These are phyloP conservation scores for Cataglyphis altisquamis DNA, from an alignment of 2,888 invertebrate genomes.

Conservation along the genomic window DNA sequence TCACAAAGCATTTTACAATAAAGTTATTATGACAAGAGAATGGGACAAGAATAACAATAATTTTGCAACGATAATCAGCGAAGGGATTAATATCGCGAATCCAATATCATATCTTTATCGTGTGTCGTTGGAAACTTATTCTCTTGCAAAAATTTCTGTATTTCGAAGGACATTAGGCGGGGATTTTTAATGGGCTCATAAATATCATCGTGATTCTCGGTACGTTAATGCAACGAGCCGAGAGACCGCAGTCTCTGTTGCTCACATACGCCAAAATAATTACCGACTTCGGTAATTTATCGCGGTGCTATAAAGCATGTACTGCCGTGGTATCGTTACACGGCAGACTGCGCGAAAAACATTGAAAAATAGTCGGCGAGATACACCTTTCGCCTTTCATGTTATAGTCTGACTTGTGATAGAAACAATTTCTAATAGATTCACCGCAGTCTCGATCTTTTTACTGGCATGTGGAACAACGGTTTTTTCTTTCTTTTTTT, in stretches of 20 bases:
- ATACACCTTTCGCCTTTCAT: constrained; percentile 5
- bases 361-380: constrained; percentile 5
- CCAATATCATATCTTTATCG: constrained; percentile 28
- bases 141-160: constrained; percentile 21
- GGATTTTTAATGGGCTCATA: constrained; percentile 49
- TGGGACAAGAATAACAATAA: background rate
- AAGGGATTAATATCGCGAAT: constrained; percentile 16
- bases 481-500: background rate
- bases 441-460: constrained; percentile 1
- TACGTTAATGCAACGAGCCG: constrained; percentile 14
- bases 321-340: constrained; percentile 15
- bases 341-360: background rate
- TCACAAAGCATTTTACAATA: background rate
- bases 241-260: constrained; percentile 5
- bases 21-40: background rate
- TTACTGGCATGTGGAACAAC: background rate
- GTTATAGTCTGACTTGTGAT: background rate
- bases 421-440: constrained; percentile 49
- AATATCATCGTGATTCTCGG: constrained; percentile 32
- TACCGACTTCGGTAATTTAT: constrained; percentile 49
- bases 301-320: constrained; percentile 35
- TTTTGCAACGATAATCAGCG: background rate
- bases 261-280: constrained; percentile 40
- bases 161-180: constrained; percentile 25
- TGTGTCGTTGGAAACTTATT: constrained; percentile 23